phyloP scores from a whole-genome alignment of 1,140 invertebrate genomes.

The Proales similis region DNA sequence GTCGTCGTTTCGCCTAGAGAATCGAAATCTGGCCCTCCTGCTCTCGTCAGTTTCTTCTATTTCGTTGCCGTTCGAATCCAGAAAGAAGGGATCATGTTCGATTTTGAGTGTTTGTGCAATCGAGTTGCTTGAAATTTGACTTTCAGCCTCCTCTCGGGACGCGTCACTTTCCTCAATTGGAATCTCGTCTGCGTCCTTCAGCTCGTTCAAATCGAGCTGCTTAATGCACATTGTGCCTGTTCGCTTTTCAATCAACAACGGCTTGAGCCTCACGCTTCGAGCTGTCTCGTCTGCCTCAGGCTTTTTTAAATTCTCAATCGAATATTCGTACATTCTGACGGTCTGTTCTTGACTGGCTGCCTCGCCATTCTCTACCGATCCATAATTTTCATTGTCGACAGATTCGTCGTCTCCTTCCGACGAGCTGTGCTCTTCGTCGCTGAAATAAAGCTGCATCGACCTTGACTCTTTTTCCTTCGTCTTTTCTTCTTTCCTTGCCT shows the following conservation, averaged over 20 bases:
- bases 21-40: not conserved
- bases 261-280: constrained; percentile 7
- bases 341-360: too few relatives aligned
- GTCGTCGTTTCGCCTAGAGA: not conserved
- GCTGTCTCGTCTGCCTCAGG: not conserved
- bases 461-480: too few relatives aligned
- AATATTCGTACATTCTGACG: too few relatives aligned
- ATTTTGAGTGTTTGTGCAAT: constrained; percentile 1
- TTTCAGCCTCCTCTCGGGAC: not conserved
- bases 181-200: constrained; percentile 16
- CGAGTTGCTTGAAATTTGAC: too few relatives aligned
- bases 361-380: too few relatives aligned
- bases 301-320: constrained; percentile 24
- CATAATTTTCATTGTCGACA: too few relatives aligned
- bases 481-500: too few relatives aligned
- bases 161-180: not conserved
- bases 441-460: too few relatives aligned
- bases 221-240: constrained; percentile 23
- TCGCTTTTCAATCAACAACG: constrained; percentile 10
- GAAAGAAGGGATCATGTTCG: constrained; percentile 28
- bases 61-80: constrained; percentile 32
- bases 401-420: too few relatives aligned
- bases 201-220: constrained; percentile 24
- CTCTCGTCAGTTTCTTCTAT: constrained; percentile 2
- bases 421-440: too few relatives aligned